Percentiles rank a stretch among this genome's conserved stretches.
These are phyloP conservation scores for Conus canariensis DNA, from an alignment of 2,888 invertebrate species.

Conservation along the genomic window DNA sequence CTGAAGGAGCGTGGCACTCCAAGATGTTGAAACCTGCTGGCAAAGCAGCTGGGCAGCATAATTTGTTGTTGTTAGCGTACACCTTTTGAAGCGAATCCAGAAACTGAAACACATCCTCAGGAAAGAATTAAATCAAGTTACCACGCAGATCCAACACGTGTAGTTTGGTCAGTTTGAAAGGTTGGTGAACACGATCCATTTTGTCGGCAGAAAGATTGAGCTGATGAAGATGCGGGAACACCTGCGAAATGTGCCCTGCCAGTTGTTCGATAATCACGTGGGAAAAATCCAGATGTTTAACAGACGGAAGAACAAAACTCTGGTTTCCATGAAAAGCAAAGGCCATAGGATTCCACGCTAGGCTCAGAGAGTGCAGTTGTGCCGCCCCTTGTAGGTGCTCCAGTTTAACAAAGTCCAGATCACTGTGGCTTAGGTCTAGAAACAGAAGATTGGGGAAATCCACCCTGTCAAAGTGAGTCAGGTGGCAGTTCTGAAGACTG, in stretches of 20 bases:
- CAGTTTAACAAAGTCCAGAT: not conserved
- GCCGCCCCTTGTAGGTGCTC: not conserved
- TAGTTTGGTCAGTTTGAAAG: not conserved
- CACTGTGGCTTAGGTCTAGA: not conserved
- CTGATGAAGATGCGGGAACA: not conserved
- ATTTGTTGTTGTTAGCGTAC: slow-evolving; percentile 6
- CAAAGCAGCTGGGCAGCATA: not conserved
- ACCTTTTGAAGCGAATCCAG: slow-evolving; percentile 47
- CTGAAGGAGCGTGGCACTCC: not conserved
- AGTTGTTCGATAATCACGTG: not conserved
- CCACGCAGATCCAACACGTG: slow-evolving; percentile 5
- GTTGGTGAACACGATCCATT: not conserved
- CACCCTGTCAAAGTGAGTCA: not conserved
- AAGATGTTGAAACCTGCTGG: not conserved
- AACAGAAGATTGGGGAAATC: not conserved
- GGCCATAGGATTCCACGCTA: not conserved
- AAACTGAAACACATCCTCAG: not conserved
- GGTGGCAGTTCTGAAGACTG: not conserved
- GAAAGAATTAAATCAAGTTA: not conserved
- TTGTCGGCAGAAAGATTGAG: not conserved
- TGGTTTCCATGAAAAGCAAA: not conserved
- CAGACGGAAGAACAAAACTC: not conserved
- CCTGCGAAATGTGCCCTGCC: not conserved
- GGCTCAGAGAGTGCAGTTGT: not conserved
- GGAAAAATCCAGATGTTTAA: not conserved